Percentiles rank a stretch among this genome's conserved stretches.
Evolutionary conservation across 2,113 vertebrate genomes (phyloP).

Genomic region (Platysteira castanea): DNA sequence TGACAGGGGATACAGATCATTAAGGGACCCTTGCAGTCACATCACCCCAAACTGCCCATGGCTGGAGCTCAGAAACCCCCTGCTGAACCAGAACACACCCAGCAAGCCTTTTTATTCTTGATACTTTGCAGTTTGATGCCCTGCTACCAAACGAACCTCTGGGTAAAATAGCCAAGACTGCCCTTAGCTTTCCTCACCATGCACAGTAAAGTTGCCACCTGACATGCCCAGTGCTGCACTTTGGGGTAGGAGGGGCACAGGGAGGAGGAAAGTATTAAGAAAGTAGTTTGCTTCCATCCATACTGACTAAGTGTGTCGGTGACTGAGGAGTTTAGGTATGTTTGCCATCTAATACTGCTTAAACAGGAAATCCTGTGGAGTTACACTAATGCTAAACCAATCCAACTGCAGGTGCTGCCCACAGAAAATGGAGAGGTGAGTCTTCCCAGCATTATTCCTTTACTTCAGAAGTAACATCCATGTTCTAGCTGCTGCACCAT

Average conservation of each 20-base stretch:
- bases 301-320: neutral
- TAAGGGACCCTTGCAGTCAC: neutral
- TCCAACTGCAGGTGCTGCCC: neutral
- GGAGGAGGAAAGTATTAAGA: neutral
- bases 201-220: neutral
- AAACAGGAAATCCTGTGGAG: neutral
- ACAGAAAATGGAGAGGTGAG: neutral
- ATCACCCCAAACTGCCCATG: neutral
- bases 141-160: neutral
- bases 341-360: neutral
- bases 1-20: neutral
- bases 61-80: neutral
- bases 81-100: neutral
- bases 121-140: neutral
- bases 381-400: neutral
- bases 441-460: neutral
- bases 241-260: neutral
- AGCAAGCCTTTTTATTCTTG: neutral
- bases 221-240: neutral
- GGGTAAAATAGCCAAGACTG: neutral
- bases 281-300: neutral
- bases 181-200: neutral
- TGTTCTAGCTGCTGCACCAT: neutral
- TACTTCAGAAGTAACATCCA: neutral
- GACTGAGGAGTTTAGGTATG: neutral